phyloP scores from a whole-genome alignment of 2,888 invertebrate genomes.

The Drosophila buzzatii region DNA sequence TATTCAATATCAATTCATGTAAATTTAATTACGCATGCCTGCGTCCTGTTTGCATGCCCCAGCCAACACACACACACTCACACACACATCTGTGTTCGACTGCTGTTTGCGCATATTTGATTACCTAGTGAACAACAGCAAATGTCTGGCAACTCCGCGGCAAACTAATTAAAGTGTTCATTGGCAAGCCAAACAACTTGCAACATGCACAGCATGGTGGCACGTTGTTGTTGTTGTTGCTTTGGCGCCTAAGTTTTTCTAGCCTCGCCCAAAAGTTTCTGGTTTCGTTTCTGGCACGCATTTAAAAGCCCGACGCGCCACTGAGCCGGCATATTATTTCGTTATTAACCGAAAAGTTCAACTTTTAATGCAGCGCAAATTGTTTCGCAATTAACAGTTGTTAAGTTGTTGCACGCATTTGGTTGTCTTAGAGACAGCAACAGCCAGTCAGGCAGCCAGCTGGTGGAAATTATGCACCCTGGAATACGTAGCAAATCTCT shows the following conservation, averaged over 20 bases:
- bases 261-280: slow-evolving; percentile 3
- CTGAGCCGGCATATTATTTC: slow-evolving; percentile 22
- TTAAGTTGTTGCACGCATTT: slow-evolving; percentile 18
- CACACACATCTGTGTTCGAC: neutral
- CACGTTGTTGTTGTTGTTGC: neutral
- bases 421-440: slow-evolving; percentile 25
- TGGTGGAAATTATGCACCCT: neutral
- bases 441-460: neutral
- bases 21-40: slow-evolving; percentile 80
- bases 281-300: slow-evolving; percentile 13
- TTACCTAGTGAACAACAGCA: slow-evolving; percentile 39
- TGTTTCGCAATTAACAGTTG: slow-evolving; percentile 70
- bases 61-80: neutral
- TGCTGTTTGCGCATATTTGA: slow-evolving; percentile 78
- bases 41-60: slow-evolving; percentile 70
- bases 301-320: neutral
- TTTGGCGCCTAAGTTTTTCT: slow-evolving; percentile 10
- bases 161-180: slow-evolving; percentile 69
- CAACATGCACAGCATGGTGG: slow-evolving; percentile 15
- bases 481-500: neutral
- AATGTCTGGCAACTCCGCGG: slow-evolving; percentile 16
- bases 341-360: slow-evolving; percentile 40
- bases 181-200: slow-evolving; percentile 47
- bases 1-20: slow-evolving; percentile 80
- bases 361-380: slow-evolving; percentile 75